A percentile compares a stretch with the other conserved stretches of the same genome.
Conservation (phyloP, 2,888 invertebrate genomes). For the Rhamphomyia laevipes region DNA sequence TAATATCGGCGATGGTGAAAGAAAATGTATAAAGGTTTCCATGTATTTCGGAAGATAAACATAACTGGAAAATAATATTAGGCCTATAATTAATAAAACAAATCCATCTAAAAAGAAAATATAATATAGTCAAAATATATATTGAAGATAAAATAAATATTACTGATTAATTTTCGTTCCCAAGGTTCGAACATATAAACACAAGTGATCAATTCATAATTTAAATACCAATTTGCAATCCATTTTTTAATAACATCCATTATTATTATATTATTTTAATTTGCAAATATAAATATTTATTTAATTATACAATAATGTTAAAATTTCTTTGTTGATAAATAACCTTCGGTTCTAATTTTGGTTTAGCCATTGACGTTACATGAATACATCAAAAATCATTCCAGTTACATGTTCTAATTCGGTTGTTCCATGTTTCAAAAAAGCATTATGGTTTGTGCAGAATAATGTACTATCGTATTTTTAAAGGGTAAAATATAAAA, state of each 20-base stretch:
- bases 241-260: constrained; percentile 19
- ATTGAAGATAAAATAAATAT: background rate
- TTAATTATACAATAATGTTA: too few relatives aligned
- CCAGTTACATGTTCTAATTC: too few relatives aligned
- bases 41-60: constrained; percentile 46
- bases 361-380: too few relatives aligned
- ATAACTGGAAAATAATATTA: constrained; percentile 44
- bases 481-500: too few relatives aligned
- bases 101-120: constrained; percentile 35
- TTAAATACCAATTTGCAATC: constrained; percentile 28
- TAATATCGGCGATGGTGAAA: constrained; percentile 22
- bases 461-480: too few relatives aligned
- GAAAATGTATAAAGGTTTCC: constrained; percentile 27
- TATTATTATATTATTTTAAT: constrained; percentile 12
- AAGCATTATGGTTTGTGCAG: too few relatives aligned
- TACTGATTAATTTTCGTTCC: constrained; percentile 40
- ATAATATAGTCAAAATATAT: too few relatives aligned
- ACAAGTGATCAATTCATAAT: constrained; percentile 39
- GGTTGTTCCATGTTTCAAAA: too few relatives aligned
- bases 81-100: constrained; percentile 38
- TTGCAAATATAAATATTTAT: too few relatives aligned
- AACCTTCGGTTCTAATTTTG: too few relatives aligned
- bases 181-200: constrained; percentile 41
- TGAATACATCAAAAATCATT: too few relatives aligned
- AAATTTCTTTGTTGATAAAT: too few relatives aligned